phyloP scores from a whole-genome alignment of 1,140 invertebrate species.

The Cherax quadricarinatus region DNA sequence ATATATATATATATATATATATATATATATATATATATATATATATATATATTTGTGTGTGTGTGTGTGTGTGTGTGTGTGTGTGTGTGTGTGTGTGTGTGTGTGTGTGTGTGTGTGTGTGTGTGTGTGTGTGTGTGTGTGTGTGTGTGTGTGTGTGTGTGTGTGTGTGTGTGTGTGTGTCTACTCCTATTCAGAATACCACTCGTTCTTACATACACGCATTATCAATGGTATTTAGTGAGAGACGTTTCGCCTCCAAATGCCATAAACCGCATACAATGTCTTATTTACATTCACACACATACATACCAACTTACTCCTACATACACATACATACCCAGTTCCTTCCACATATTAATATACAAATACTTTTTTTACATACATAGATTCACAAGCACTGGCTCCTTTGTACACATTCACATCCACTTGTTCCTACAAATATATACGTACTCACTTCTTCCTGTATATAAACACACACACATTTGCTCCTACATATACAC shows the following conservation, averaged over 20 bases:
- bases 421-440: no score
- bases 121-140: no score
- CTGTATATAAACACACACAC: neutral
- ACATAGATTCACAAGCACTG: neutral
- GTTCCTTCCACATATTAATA: neutral
- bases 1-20: neutral
- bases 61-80: no score
- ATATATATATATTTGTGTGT: neutral
- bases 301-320: neutral
- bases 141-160: no score
- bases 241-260: no score
- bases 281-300: neutral
- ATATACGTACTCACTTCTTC: neutral
- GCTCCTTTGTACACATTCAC: neutral
- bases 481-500: no score
- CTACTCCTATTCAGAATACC: no score
- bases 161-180: no score
- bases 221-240: no score
- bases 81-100: no score
- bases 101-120: no score
- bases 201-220: no score
- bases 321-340: conserved; percentile 5
- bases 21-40: neutral
- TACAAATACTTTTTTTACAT: neutral
- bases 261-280: neutral